These are phyloP conservation scores for Volucella inflata DNA, from an alignment of 2,888 invertebrate species.

Conservation along the genomic window DNA sequence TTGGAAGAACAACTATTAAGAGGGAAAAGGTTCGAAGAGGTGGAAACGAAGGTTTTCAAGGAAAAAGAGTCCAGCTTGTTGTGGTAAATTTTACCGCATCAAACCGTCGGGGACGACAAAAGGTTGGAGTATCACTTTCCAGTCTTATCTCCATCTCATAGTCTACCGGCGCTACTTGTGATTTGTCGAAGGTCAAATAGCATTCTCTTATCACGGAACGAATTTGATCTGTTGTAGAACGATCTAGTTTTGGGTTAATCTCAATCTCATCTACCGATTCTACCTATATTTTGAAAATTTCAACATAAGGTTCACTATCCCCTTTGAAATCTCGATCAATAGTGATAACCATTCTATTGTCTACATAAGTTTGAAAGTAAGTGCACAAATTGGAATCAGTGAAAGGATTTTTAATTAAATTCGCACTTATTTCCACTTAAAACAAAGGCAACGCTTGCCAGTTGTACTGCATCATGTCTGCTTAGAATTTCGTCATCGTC, in stretches of 20 bases:
- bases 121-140: slow-evolving; percentile 11
- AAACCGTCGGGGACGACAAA: slow-evolving; percentile 7
- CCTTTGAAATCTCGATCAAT: no score
- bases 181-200: not conserved
- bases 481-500: not conserved
- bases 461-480: slow-evolving; percentile 14
- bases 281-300: not conserved
- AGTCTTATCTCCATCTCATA: slow-evolving; percentile 29
- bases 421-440: slow-evolving; percentile 20
- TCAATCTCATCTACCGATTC: not conserved
- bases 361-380: no score
- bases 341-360: no score
- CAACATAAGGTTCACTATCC: no score
- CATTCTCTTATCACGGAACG: not conserved
- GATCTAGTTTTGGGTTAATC: not conserved
- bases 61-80: not conserved
- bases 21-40: no score
- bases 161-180: not conserved
- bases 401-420: no score
- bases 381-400: no score
- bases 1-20: no score
- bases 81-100: not conserved
- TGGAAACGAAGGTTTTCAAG: no score
- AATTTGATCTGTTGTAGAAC: not conserved
- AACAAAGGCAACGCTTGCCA: slow-evolving; percentile 49